Base-by-base conservation (phyloP, 2,888 invertebrate genomes). In the Drosophila histrio region DNA sequence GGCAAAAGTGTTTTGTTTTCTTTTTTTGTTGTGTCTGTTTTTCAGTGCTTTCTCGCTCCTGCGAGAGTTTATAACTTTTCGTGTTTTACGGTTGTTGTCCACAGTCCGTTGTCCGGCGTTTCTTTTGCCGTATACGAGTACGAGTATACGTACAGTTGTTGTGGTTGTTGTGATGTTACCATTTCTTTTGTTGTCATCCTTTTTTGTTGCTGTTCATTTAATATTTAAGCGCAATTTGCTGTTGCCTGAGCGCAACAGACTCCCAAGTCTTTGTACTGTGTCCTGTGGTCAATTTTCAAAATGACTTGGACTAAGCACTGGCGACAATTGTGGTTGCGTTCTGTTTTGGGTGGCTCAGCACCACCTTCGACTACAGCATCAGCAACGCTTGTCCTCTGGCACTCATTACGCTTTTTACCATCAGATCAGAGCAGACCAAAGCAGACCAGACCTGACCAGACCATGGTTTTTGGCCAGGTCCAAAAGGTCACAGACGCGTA, bases 171-270 rank as follows among this genome's bases (percentile, higher is more conserved):
- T 38, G 44, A 36, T 56, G 26, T 38, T n/a, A 19, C 24, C 28
- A 34, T 32, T 54, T 47, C 52, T 21, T 32, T 49, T 60, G 71
- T 72, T 57, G 59, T 46, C 44, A 38, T 56, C 59, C 32, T 34
- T 61, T 62, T 28, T 24, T 59, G 60, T 26, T 64, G 81, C 57
- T 83, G 77, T 82, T 89, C 89, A 89, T 88, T 89, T 89, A 89
- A 89, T 87, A 88, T 89, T 88, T 88, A 89, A 88, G 83, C 80
- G 78, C 89, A 85, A 87, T 88, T 88, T 85, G 86, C 75, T 73
- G 73, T 73, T 59, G 67, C 73, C 71, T 64, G 46, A 46, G 53
- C 70, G 77, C 59, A 72, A 70, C 72, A 58, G 64, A 56, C 64
- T 61, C 57, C 26, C 26, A 21, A 44, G 24, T 60, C 46, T 66